phyloP scores from a whole-genome alignment of 2,113 vertebrate genomes.

The Nematolebias whitei region DNA sequence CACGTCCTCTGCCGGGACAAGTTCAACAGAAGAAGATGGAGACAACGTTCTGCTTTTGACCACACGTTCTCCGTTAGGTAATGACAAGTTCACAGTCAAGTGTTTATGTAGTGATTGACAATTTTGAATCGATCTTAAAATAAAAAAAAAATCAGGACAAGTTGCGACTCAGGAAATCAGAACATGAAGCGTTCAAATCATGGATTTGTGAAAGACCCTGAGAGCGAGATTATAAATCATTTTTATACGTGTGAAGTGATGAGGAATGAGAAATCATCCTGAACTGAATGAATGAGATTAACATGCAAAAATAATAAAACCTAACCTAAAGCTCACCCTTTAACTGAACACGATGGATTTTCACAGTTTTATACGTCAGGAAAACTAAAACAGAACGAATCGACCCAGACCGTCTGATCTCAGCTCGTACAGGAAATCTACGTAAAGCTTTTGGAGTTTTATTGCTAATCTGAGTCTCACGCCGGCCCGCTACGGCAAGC shows the following conservation, averaged over 20 bases:
- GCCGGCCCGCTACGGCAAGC: constrained; percentile 35
- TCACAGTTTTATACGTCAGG: constrained; percentile 91
- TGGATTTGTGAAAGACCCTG: constrained; percentile 93
- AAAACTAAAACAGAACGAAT: constrained; percentile 83
- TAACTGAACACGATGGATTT: constrained; percentile 90
- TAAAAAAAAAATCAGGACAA: constrained; percentile 72
- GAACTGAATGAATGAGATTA: constrained; percentile 85
- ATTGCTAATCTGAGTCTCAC: constrained; percentile 82
- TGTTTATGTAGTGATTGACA: constrained; percentile 96
- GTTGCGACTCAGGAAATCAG: constrained; percentile 85
- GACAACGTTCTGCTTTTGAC: background rate
- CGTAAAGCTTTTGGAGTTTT: constrained; percentile 95
- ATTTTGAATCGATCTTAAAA: constrained; percentile 73
- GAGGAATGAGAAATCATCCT: constrained; percentile 76
- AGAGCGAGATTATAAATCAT: constrained; percentile 85
- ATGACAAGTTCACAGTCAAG: constrained; percentile 89
- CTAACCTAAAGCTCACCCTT: constrained; percentile 94
- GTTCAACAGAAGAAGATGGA: background rate
- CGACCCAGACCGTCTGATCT: constrained; percentile 75
- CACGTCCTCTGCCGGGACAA: constrained; percentile 60
- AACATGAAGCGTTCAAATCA: constrained; percentile 76
- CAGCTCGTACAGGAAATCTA: constrained; percentile 84
- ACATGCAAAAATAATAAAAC: constrained; percentile 89
- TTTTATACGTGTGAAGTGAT: constrained; percentile 55
- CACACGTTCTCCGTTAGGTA: constrained; percentile 50